These are phyloP conservation scores for Campoletis raptor DNA, from an alignment of 2,888 invertebrate species.

Conservation along the genomic window DNA sequence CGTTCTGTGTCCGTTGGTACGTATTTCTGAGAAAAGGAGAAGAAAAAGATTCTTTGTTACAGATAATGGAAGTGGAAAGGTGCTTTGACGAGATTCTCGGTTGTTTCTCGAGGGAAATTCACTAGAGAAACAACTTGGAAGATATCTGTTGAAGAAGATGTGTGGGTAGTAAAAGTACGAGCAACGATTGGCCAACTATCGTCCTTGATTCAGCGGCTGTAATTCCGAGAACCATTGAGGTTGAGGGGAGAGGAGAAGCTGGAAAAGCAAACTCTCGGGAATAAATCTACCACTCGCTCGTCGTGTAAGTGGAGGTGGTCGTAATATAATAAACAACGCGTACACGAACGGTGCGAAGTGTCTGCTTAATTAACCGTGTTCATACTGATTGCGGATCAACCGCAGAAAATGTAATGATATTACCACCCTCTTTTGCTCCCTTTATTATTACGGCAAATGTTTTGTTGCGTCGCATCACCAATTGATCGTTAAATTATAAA, in stretches of 20 bases:
- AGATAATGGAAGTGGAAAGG: conserved; percentile 33
- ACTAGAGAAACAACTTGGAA: conserved; percentile 10
- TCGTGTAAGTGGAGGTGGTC: background rate
- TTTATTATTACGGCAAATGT: background rate
- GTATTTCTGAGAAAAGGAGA: conserved; percentile 2
- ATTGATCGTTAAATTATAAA: background rate
- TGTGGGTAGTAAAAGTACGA: conserved; percentile 27
- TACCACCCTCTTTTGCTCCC: background rate
- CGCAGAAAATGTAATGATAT: conserved; percentile 4
- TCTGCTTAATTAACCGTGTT: conserved; percentile 4
- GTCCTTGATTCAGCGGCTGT: conserved; percentile 20
- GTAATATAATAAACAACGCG: conserved; percentile 35
- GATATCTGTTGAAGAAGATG: conserved; percentile 14
- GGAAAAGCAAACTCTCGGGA: conserved; percentile 26
- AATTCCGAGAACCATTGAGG: conserved; percentile 40
- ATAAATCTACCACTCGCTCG: conserved; percentile 27
- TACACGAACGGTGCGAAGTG: background rate
- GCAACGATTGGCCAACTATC: conserved; percentile 52
- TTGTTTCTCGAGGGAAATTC: conserved; percentile 43
- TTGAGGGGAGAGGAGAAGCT: background rate
- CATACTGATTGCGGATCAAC: background rate
- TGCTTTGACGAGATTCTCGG: conserved; percentile 31
- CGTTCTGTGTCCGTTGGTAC: background rate
- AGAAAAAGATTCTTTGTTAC: conserved; percentile 22
- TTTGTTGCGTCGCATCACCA: background rate